phyloP scores from a whole-genome alignment of 2,113 vertebrate genomes.

The Mustela lutreola region DNA sequence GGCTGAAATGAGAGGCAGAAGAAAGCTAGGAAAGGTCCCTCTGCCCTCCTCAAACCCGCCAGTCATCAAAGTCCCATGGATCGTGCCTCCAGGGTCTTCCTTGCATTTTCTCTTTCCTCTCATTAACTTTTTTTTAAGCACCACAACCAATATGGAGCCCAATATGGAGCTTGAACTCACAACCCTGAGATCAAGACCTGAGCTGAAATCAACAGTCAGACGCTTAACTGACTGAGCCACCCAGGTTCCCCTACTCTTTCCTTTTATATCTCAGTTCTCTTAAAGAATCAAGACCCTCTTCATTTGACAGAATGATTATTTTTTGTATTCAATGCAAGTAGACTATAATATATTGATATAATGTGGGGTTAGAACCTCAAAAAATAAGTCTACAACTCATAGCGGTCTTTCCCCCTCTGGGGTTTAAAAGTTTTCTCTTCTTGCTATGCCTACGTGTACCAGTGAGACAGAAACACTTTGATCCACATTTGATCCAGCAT shows the following conservation, averaged over 20 bases:
- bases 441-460: background rate
- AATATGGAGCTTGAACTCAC: background rate
- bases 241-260: background rate
- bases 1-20: background rate
- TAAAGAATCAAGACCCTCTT: background rate
- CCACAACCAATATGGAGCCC: background rate
- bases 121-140: background rate
- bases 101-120: background rate
- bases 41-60: background rate
- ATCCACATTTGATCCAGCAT: background rate
- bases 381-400: slow-evolving; percentile 9
- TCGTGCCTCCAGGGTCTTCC: background rate
- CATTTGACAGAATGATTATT: background rate
- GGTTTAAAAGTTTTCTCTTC: background rate
- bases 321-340: background rate
- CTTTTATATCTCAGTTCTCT: background rate
- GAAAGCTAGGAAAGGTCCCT: background rate
- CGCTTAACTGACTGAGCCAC: background rate
- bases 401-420: background rate
- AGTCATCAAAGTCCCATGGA: background rate
- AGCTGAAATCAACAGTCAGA: background rate
- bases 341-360: slow-evolving; percentile 22
- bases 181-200: background rate
- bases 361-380: background rate
- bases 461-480: background rate